Evolutionary conservation across 2,888 invertebrate genomes (phyloP).

Genomic region (Athalia circularis): DNA sequence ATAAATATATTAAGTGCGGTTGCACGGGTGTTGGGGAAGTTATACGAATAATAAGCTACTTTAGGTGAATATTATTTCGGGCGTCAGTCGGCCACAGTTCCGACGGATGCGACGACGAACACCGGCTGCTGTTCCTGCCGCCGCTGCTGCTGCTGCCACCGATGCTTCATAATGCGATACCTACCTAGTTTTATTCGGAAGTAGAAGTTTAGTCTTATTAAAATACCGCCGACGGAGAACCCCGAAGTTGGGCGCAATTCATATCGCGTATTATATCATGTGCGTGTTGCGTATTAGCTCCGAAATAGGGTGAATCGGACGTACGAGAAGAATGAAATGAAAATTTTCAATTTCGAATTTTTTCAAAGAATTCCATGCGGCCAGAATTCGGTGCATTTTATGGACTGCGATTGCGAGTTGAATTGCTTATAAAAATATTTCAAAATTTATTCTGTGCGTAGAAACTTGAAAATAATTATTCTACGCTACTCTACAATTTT

Average conservation of each 20-base stretch:
- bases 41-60: neutral
- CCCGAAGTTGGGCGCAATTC: neutral
- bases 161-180: slow-evolving; percentile 47
- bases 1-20: too few relatives aligned
- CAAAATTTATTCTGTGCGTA: too few relatives aligned
- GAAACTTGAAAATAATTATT: too few relatives aligned
- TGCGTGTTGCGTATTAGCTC: neutral
- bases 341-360: too few relatives aligned
- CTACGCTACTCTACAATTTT: too few relatives aligned
- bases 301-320: too few relatives aligned
- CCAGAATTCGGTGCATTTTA: too few relatives aligned
- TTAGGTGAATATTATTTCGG: slow-evolving; percentile 61
- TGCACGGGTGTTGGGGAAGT: too few relatives aligned
- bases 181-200: slow-evolving; percentile 63
- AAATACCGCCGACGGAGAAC: slow-evolving; percentile 52
- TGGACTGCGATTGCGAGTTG: too few relatives aligned
- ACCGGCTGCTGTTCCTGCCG: slow-evolving; percentile 6
- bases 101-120: slow-evolving; percentile 54
- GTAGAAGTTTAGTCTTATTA: slow-evolving; percentile 66
- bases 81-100: slow-evolving; percentile 68
- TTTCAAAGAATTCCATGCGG: too few relatives aligned
- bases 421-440: too few relatives aligned
- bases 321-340: too few relatives aligned
- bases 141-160: neutral
- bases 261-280: neutral